A percentile compares a stretch with the other conserved stretches of the same genome.
These are phyloP conservation scores for Pitangus sulphuratus DNA, from an alignment of 2,797 vertebrate species.

Conservation along the genomic window DNA sequence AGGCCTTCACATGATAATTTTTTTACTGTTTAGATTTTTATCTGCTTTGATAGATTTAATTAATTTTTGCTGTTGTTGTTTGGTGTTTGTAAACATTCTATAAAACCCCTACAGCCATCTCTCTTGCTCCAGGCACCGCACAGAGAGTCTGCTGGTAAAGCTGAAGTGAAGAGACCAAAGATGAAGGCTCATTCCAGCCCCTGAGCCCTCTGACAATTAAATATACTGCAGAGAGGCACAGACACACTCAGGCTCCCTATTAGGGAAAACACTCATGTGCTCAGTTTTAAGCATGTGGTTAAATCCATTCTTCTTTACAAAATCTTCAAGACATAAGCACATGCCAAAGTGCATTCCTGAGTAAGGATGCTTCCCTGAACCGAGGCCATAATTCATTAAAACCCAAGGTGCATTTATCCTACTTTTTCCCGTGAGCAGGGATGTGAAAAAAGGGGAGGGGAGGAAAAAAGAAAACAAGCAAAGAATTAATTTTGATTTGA, in stretches of 20 bases:
- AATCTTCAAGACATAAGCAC: slow-evolving; percentile 49
- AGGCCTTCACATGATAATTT: not conserved
- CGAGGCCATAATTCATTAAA: slow-evolving; percentile 51
- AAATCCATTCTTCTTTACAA: slow-evolving; percentile 59
- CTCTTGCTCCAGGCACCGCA: not conserved
- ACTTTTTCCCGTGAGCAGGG: not conserved
- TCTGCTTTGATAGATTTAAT: not conserved
- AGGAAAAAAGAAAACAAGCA: slow-evolving; percentile 31
- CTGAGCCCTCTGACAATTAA: slow-evolving; percentile 4
- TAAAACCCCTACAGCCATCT: not conserved
- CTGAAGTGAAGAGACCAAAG: not conserved
- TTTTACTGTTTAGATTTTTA: not conserved
- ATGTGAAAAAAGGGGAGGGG: not conserved
- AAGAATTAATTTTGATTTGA: slow-evolving; percentile 61
- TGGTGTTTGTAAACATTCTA: not conserved
- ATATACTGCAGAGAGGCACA: slow-evolving; percentile 6
- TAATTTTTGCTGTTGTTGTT: not conserved
- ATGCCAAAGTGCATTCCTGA: slow-evolving; percentile 61
- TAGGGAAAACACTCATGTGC: slow-evolving; percentile 49
- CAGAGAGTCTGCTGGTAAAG: not conserved
- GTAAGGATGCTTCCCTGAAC: slow-evolving; percentile 66
- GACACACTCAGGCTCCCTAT: not conserved
- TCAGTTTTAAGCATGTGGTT: slow-evolving; percentile 62
- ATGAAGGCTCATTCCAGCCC: not conserved
- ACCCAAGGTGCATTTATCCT: slow-evolving; percentile 58